phyloP scores from a whole-genome alignment of 2,113 vertebrate species.

The Dromaius novaehollandiae region DNA sequence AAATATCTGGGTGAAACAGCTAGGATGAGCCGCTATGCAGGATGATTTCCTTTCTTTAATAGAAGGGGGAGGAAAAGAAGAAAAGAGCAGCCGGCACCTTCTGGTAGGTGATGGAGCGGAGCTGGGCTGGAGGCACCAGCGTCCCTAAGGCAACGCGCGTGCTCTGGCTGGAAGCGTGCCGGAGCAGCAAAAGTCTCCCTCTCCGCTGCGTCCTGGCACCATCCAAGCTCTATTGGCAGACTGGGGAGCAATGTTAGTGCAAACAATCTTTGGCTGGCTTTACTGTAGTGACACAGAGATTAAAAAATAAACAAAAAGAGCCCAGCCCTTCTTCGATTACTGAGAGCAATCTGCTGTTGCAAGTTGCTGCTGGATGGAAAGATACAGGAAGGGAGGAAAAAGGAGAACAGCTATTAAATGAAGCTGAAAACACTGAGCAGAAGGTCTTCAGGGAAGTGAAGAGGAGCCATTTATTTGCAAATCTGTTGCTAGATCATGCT shows the following conservation, averaged over 20 bases:
- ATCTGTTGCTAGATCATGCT: background rate
- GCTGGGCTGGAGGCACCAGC: background rate
- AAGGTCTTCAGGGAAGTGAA: background rate
- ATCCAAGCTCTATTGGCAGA: background rate
- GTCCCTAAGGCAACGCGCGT: background rate
- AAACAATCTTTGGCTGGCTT: conserved; percentile 3
- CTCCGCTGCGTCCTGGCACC: conserved; percentile 4
- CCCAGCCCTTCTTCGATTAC: background rate
- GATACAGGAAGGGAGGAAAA: background rate
- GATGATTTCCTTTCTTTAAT: background rate
- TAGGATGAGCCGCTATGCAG: fast-evolving
- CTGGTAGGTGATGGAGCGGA: background rate
- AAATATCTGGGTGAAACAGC: background rate
- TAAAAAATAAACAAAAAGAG: background rate
- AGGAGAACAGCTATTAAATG: background rate
- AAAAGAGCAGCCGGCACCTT: background rate
- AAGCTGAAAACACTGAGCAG: background rate
- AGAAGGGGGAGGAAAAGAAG: background rate
- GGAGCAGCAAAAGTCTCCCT: background rate
- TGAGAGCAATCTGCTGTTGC: background rate
- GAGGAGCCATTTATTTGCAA: background rate
- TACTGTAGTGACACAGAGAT: background rate
- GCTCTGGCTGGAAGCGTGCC: fast-evolving
- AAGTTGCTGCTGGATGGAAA: background rate
- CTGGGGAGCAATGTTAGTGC: background rate